These are phyloP conservation scores for Aythya baeri DNA, from an alignment of 2,113 vertebrate species.

Conservation along the genomic window DNA sequence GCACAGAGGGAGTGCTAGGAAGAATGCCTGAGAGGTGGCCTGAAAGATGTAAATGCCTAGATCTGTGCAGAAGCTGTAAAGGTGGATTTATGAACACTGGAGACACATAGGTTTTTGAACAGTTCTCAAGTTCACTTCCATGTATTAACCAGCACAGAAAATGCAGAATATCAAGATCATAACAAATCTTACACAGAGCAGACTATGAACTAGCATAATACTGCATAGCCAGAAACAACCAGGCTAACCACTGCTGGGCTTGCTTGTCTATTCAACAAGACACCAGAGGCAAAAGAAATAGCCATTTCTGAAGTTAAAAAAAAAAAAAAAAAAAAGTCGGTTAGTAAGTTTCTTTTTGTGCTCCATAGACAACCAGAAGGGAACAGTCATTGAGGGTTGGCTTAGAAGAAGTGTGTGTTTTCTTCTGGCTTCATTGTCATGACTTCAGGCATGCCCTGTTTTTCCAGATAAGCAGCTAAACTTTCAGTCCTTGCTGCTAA, in stretches of 20 bases:
- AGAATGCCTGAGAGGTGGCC: not conserved
- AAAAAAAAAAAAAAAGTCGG: not conserved
- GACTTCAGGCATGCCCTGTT: slow-evolving; percentile 46
- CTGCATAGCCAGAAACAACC: not conserved
- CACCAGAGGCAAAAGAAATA: not conserved
- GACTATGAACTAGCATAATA: rapidly evolving
- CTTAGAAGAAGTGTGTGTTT: not conserved
- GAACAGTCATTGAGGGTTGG: not conserved
- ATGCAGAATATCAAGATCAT: not conserved
- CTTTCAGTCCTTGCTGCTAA: not conserved
- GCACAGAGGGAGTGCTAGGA: not conserved
- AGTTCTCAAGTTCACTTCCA: not conserved
- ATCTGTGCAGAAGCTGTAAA: not conserved
- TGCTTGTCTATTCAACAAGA: not conserved
- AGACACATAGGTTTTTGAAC: rapidly evolving
- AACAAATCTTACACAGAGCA: not conserved
- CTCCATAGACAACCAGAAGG: not conserved
- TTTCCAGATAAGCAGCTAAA: slow-evolving; percentile 59
- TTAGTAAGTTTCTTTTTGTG: not conserved
- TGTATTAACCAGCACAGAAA: not conserved
- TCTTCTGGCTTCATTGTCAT: not conserved
- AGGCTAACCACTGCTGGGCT: not conserved
- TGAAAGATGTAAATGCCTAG: rapidly evolving
- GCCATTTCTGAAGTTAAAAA: not conserved
- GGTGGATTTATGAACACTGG: not conserved